Evolutionary conservation across 1,140 invertebrate species (phyloP), one percentile per base, ranked within the genome.

Genomic region (Phymastichus coffea): DNA sequence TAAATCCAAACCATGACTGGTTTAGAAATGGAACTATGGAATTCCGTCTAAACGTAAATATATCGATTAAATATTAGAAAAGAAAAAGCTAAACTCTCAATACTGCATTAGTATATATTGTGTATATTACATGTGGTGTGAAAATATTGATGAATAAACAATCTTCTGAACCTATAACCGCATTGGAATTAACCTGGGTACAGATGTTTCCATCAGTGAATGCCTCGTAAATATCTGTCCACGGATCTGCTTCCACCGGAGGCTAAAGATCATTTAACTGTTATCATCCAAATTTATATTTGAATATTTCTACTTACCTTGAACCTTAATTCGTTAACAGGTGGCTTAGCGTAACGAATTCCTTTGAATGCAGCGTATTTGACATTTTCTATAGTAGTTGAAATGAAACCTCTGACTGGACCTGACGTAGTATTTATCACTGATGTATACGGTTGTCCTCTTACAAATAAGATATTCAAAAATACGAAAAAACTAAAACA

Each of bases 61-160:
- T 17, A 53, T 15, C 3, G 2, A 37, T 37, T 14, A 20, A 12
- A 9, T 8, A 47, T 30, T 23, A n/a, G n/a, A n/a, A n/a, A n/a
- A n/a, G n/a, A 46, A 19, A 8, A 30, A 15, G 9, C 10, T 10
- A 28, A 10, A 28, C 3, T 26, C 17, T 25, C 8, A 40, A 38
- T 12, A 37, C 17, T 17, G 9, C 15, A 23, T 23, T 1, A 12
- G 22, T 2, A 35, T 19, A 46, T 33, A 33, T 33, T 9, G 2
- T 22, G 7, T 14, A 12, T 17, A 49, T 58, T 62, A 75, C 73
- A 41, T 69, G 49, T n/a, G 73, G 73, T 10, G 71, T 71, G 54
- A 71, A 73, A 1, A 78, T 66, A 56, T 76, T 78, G 7, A 78
- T 26, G 47, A 63, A 70, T 1, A 78, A 66, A 62, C 74, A 78